Evolutionary conservation across 1,140 invertebrate species (phyloP).

Genomic region (Andrena cerasifolii): DNA sequence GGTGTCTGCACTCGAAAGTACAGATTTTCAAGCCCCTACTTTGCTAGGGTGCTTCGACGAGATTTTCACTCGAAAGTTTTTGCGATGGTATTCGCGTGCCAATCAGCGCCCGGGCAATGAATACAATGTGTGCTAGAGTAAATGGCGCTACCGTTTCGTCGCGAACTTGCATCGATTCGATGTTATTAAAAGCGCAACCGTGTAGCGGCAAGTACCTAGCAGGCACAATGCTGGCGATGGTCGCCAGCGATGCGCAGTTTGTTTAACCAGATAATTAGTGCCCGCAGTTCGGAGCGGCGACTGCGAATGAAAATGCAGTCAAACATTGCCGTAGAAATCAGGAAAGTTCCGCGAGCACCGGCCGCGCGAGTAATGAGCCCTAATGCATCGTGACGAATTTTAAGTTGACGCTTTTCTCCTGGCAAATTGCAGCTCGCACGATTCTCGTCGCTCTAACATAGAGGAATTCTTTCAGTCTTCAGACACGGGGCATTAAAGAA

Average conservation of each 20-base stretch:
- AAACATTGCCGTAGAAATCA: conserved; percentile 18
- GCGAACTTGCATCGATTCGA: conserved; percentile 3
- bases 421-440: not conserved
- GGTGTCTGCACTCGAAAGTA: not conserved
- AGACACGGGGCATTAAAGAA: too few species aligned
- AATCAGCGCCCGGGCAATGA: not conserved
- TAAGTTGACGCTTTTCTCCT: not conserved
- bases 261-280: conserved; percentile 21
- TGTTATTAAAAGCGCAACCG: conserved; percentile 8
- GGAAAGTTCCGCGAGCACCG: conserved; percentile 16
- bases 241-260: conserved; percentile 7
- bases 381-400: conserved; percentile 22
- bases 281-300: not conserved
- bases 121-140: not conserved
- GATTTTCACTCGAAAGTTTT: too few species aligned
- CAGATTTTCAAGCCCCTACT: not conserved
- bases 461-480: too few species aligned
- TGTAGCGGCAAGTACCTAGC: not conserved
- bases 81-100: not conserved
- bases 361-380: conserved; percentile 11
- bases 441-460: too few species aligned
- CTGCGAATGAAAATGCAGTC: conserved; percentile 19
- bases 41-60: too few species aligned
- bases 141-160: not conserved
- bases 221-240: not conserved